Conservation (phyloP, 1,140 invertebrate species). For the Agraylea sexmaculata region DNA sequence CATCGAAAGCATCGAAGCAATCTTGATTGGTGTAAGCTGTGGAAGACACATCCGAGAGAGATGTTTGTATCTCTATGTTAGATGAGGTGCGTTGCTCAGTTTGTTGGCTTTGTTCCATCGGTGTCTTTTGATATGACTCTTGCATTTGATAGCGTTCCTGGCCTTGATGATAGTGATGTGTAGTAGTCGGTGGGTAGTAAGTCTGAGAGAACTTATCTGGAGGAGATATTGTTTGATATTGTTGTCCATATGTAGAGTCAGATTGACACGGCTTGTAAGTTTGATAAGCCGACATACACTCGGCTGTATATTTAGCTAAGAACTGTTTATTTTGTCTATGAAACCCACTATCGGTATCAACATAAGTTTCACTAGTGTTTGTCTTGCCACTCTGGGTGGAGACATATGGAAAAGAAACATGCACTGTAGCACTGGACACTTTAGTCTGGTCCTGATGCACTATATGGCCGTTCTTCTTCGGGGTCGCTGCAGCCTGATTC, state of each 20-base stretch:
- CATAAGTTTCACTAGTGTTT: no score
- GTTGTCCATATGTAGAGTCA: constrained; percentile 11
- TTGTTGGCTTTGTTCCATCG: neutral
- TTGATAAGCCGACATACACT: neutral
- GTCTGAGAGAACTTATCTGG: neutral
- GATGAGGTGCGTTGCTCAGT: constrained; percentile 7
- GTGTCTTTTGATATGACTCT: neutral
- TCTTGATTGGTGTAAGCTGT: constrained; percentile 10
- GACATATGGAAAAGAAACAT: neutral
- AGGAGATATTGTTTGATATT: neutral
- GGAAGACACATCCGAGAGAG: constrained; percentile 11
- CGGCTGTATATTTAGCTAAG: neutral
- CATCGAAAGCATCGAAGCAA: constrained; percentile 2
- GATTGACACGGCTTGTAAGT: neutral
- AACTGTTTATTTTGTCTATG: constrained; percentile 1
- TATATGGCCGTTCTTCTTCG: neutral
- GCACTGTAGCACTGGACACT: neutral
- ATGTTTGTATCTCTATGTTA: constrained; percentile 12
- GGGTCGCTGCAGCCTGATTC: constrained; percentile 3
- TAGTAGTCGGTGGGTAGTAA: neutral
- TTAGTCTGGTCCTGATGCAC: neutral
- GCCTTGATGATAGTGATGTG: no score
- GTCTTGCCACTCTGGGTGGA: neutral
- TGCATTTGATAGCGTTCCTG: no score
- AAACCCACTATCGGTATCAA: no score